Evolutionary conservation across 2,888 invertebrate genomes (phyloP), one percentile per base, ranked within the genome.

Genomic region (Drosophila infuscata): DNA sequence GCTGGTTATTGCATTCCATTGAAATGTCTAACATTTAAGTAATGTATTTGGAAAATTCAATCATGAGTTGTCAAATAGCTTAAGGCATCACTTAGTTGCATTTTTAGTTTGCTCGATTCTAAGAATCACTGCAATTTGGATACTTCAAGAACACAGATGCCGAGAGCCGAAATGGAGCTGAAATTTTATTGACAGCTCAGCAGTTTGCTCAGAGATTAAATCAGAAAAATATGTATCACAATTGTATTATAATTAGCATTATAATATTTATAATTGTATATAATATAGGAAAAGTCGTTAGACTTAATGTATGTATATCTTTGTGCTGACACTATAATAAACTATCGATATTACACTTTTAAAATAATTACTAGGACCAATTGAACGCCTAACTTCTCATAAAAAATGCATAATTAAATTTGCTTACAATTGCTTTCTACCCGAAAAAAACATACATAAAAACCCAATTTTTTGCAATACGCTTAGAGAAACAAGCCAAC

Each of bases 401-500:
- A 15, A 15, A 25, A 46, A 25, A 46, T 53, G 5, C 41, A 53
- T 29, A 41, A 63, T 75, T 46, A 52, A 54, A 70, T 76, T 58
- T 54, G 49, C 25, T 29, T 32, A 30, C 35, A 20, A 20, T 38
- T 56, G 68, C 9, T 32, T 29, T 58, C 17, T 17, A 17, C n/a
- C 36, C 7, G 20, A 52, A 20, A 20, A 30, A 48, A 9, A 36
- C 29, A 41, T n/a, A 7, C 29, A 38, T n/a, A 17, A 41, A 58
- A 49, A 46, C 25, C 5, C 35, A 72, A 54, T 54, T 52, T 41
- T 33, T 59, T 17, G 59, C n/a, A 65, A 77, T 65, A 35, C 80
- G 70, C 57, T 79, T 80, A 63, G 61, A 63, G 61, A 46, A 56
- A 49, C 32, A 72, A 58, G 52, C 49, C 48, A 46, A 41, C 32